These are phyloP conservation scores for Amblyjoppa proteus DNA, from an alignment of 2,888 invertebrate genomes.

Conservation along the genomic window DNA sequence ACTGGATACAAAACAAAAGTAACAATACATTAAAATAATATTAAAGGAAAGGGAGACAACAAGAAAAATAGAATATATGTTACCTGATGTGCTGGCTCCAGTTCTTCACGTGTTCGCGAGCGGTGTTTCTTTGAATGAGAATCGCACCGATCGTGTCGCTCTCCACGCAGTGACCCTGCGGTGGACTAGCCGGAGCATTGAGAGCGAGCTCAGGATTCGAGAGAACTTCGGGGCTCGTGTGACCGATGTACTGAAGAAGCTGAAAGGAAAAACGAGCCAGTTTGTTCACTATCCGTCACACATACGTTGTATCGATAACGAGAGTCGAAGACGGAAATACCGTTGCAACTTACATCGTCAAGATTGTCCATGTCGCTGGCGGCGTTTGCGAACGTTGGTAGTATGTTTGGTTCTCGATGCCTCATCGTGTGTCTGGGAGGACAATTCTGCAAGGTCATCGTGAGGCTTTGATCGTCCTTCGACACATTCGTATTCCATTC, in stretches of 20 bases:
- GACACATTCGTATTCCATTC: constrained; percentile 75
- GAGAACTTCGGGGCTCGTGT: constrained; percentile 93
- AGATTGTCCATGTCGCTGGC: constrained; percentile 96
- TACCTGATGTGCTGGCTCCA: constrained; percentile 82
- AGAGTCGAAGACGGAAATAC: not conserved
- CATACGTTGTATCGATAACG: constrained; percentile 1
- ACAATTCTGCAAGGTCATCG: constrained; percentile 78
- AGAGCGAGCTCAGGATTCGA: constrained; percentile 86
- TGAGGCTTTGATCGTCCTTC: constrained; percentile 72
- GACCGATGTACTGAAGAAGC: constrained; percentile 95
- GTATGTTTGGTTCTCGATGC: constrained; percentile 90
- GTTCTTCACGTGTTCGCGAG: constrained; percentile 89
- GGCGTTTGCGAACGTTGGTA: constrained; percentile 93
- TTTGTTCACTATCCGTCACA: not conserved
- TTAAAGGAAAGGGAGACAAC: no score
- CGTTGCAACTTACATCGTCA: constrained; percentile 91
- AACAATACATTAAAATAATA: not conserved
- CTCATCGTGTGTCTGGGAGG: constrained; percentile 90
- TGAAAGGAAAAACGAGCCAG: constrained; percentile 80
- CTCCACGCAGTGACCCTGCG: constrained; percentile 91
- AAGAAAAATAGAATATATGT: no score
- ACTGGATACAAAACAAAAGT: not conserved
- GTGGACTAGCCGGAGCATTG: constrained; percentile 92
- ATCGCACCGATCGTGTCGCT: constrained; percentile 94
- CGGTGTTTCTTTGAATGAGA: constrained; percentile 93